Conservation (phyloP, 2,113 vertebrate genomes). For the Rhegmatorhina hoffmannsi region DNA sequence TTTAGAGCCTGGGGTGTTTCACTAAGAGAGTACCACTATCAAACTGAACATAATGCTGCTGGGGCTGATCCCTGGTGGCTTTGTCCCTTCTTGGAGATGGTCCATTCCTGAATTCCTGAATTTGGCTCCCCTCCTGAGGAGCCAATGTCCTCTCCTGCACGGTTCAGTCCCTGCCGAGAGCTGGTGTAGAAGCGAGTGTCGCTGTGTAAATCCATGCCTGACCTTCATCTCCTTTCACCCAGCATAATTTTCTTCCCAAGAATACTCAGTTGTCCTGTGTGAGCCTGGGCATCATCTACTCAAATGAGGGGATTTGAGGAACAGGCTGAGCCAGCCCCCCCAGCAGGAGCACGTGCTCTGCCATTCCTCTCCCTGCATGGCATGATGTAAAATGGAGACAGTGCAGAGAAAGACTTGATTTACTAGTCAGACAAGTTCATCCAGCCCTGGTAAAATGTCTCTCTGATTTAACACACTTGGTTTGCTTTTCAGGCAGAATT, state of each 20-base stretch:
- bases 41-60: not conserved
- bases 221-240: constrained; percentile 10
- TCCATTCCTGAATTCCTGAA: constrained; percentile 10
- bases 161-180: not conserved
- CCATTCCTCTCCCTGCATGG: constrained; percentile 25
- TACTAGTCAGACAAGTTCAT: constrained; percentile 74
- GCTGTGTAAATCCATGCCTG: not conserved
- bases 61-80: not conserved
- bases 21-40: constrained; percentile 2
- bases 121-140: not conserved
- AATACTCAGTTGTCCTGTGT: not conserved
- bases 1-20: constrained; percentile 49
- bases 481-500: constrained; percentile 72
- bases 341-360: not conserved
- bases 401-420: constrained; percentile 66
- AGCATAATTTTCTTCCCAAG: not conserved
- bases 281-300: not conserved
- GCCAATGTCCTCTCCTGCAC: not conserved
- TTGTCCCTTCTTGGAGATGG: not conserved
- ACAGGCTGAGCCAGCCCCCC: not conserved
- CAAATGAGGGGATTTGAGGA: not conserved
- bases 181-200: not conserved
- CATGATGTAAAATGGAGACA: constrained; percentile 60
- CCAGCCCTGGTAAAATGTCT: constrained; percentile 65
- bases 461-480: constrained; percentile 72